phyloP scores from a whole-genome alignment of 2,888 invertebrate species.

The Andrena haemorrhoa region DNA sequence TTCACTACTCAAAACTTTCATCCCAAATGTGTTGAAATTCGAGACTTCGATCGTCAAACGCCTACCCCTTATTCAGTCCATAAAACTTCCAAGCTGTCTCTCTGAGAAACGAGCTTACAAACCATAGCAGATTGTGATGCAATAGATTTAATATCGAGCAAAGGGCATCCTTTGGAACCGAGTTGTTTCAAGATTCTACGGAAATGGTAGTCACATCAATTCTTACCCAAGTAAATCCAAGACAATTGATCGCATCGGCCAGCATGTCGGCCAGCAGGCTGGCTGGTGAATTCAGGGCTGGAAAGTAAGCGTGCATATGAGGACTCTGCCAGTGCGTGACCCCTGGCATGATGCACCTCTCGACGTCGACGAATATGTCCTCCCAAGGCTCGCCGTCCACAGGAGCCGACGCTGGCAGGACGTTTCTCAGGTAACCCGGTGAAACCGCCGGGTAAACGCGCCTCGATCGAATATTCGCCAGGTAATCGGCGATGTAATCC shows the following conservation, averaged over 20 bases:
- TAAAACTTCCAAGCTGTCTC: neutral
- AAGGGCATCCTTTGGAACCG: neutral
- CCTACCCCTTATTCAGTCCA: neutral
- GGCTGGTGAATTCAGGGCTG: constrained; percentile 96
- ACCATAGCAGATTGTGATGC: neutral
- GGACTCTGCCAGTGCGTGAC: constrained; percentile 99
- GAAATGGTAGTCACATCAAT: neutral
- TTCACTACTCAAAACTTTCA: too few relatives aligned
- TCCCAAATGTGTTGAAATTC: too few relatives aligned
- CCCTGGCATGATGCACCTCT: constrained; percentile 98
- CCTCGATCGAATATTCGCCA: constrained; percentile 94
- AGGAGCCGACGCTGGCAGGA: constrained; percentile 95
- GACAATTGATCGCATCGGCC: constrained; percentile 96
- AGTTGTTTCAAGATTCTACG: neutral
- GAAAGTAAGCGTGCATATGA: constrained; percentile 99
- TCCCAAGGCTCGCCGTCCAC: constrained; percentile 95
- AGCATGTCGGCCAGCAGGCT: constrained; percentile 98
- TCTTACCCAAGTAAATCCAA: constrained; percentile 98
- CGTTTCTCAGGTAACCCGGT: constrained; percentile 96
- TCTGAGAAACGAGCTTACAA: neutral
- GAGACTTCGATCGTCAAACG: too few relatives aligned
- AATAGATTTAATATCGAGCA: neutral
- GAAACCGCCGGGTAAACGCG: constrained; percentile 97
- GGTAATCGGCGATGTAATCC: constrained; percentile 98
- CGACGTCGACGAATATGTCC: constrained; percentile 96